Conservation (phyloP, 2,797 vertebrate genomes). For the Catostomus latipinnis region DNA sequence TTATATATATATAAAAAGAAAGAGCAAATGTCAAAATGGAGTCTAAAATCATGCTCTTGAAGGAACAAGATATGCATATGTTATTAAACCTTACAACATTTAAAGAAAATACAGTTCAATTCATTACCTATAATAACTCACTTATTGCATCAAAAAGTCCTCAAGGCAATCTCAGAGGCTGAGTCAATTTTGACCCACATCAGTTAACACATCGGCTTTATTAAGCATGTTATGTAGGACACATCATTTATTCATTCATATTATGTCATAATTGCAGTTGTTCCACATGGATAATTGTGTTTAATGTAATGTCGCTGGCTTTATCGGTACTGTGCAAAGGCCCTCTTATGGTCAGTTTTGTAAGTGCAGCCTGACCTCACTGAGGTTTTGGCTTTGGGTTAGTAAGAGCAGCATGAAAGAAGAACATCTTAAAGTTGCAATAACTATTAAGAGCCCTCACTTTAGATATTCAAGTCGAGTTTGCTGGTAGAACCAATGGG, state of each 20-base stretch:
- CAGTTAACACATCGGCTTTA: background rate
- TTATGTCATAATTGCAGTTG: constrained; percentile 6
- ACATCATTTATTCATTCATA: background rate
- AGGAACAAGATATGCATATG: background rate
- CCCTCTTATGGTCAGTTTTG: constrained; percentile 27
- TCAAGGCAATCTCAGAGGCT: background rate
- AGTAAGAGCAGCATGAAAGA: constrained; percentile 18
- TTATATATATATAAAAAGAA: background rate
- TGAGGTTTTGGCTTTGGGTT: constrained; percentile 12
- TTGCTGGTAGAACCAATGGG: background rate
- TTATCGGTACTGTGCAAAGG: background rate
- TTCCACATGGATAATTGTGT: background rate
- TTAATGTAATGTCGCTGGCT: background rate
- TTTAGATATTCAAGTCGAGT: background rate
- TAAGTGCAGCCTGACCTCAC: constrained; percentile 21
- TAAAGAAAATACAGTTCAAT: background rate
- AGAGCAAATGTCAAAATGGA: background rate
- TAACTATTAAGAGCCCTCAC: background rate
- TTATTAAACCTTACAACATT: background rate
- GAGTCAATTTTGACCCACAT: background rate
- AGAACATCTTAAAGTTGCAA: background rate
- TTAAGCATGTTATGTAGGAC: background rate
- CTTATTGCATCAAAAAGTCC: background rate
- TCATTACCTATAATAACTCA: background rate
- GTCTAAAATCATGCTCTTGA: background rate